These are phyloP conservation scores for Chymomyza caudatula DNA, from an alignment of 2,888 invertebrate species.

Conservation along the genomic window DNA sequence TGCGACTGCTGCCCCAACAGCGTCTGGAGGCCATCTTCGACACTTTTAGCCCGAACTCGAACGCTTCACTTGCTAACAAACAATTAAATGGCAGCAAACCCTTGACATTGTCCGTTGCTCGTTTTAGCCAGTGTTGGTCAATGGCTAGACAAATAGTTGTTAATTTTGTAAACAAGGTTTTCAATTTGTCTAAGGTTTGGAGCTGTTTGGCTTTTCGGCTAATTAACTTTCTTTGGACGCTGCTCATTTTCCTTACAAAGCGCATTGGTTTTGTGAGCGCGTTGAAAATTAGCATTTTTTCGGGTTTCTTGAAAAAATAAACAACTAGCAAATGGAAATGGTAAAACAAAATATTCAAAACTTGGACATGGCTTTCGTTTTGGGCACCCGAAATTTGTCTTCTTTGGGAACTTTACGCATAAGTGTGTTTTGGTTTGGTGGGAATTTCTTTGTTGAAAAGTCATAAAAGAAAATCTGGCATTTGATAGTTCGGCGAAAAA, in stretches of 20 bases:
- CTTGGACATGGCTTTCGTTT: background rate
- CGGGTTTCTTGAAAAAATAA: background rate
- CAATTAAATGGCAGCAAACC: slow-evolving; percentile 38
- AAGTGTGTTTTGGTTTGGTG: slow-evolving; percentile 35
- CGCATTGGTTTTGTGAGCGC: background rate
- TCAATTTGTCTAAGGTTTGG: background rate
- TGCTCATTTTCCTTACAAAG: background rate
- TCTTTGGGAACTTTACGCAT: background rate
- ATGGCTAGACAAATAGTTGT: background rate
- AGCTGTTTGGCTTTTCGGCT: background rate
- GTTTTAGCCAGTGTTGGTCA: background rate
- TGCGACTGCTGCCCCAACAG: background rate
- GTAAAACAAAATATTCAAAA: background rate
- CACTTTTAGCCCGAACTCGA: background rate
- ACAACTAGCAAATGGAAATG: background rate
- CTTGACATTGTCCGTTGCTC: slow-evolving; percentile 37
- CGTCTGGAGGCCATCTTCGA: background rate
- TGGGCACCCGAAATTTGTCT: too few species aligned
- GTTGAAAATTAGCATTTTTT: background rate
- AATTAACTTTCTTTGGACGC: background rate
- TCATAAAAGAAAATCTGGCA: slow-evolving; percentile 52
- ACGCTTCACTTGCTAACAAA: slow-evolving; percentile 52
- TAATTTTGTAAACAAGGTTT: background rate
- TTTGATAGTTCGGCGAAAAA: slow-evolving; percentile 64
- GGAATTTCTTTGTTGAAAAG: slow-evolving; percentile 51